Conservation (phyloP, 2,888 invertebrate genomes). For the Ischnura elegans region DNA sequence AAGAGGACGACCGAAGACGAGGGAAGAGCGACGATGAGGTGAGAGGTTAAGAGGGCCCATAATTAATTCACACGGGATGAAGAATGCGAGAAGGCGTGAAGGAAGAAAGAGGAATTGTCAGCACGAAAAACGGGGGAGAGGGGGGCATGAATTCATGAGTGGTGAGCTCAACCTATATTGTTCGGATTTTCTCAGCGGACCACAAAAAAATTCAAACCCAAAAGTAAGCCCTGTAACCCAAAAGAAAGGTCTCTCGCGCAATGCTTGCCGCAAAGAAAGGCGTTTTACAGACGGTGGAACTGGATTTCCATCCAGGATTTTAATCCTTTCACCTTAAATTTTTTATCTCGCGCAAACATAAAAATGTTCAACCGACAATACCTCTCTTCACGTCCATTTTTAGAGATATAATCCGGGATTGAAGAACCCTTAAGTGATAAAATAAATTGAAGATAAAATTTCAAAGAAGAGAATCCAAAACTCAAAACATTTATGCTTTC, state of each 20-base stretch:
- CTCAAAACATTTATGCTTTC: too few species aligned
- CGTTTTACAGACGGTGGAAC: not conserved
- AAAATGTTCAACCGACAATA: not conserved
- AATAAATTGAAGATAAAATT: too few species aligned
- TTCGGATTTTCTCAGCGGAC: not conserved
- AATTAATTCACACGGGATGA: not conserved
- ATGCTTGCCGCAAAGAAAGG: not conserved
- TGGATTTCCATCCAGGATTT: too few species aligned
- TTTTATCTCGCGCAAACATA: not conserved
- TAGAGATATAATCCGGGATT: too few species aligned
- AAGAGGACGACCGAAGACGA: not conserved
- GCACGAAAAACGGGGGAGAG: not conserved
- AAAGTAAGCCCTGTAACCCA: not conserved
- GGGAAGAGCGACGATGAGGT: conserved; percentile 1
- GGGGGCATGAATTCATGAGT: not conserved
- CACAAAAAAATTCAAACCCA: not conserved
- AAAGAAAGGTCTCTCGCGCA: not conserved
- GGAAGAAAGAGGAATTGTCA: not conserved
- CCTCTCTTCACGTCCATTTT: too few species aligned
- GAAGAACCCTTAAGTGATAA: too few species aligned
- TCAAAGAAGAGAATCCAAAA: too few species aligned
- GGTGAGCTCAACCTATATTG: not conserved
- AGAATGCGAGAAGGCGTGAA: not conserved
- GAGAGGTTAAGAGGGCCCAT: not conserved
- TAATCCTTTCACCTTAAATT: not conserved